phyloP scores from a whole-genome alignment of 2,888 invertebrate species.

The Coleophora deauratella region DNA sequence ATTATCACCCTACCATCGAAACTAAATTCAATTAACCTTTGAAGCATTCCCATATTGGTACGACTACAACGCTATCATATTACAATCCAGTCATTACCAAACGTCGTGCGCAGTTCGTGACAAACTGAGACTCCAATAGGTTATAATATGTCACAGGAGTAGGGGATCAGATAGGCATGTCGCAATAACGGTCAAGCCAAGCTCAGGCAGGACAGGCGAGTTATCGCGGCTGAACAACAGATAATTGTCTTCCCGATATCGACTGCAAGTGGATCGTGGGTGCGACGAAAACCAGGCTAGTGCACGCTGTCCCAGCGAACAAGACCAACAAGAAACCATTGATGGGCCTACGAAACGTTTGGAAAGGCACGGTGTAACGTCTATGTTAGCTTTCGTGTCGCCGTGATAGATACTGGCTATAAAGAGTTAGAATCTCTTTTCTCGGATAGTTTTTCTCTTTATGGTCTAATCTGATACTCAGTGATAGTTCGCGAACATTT shows the following conservation, averaged over 20 bases:
- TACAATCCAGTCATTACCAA: too few species aligned
- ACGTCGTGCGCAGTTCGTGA: slow-evolving; percentile 3
- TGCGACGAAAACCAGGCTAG: slow-evolving; percentile 23
- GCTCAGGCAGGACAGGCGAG: slow-evolving; percentile 31
- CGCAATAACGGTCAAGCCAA: slow-evolving; percentile 28
- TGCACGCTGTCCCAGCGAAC: slow-evolving; percentile 24
- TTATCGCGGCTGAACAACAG: slow-evolving; percentile 37
- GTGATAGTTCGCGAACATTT: too few species aligned
- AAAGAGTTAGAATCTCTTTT: neutral
- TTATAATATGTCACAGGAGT: slow-evolving; percentile 40
- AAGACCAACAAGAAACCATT: neutral
- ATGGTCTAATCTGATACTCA: too few species aligned
- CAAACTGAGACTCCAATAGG: slow-evolving; percentile 6
- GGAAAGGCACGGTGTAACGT: too few species aligned
- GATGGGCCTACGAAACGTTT: too few species aligned
- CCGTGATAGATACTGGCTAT: slow-evolving; percentile 1
- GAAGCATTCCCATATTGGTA: too few species aligned
- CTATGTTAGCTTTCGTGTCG: neutral
- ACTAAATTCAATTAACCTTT: slow-evolving; percentile 4
- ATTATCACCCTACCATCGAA: slow-evolving; percentile 1
- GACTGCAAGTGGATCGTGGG: slow-evolving; percentile 43
- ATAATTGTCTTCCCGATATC: slow-evolving; percentile 51
- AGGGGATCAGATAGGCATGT: slow-evolving; percentile 40
- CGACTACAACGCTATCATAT: too few species aligned
- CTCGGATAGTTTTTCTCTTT: too few species aligned